Percentiles rank a stretch among this genome's conserved stretches.
phyloP scores from a whole-genome alignment of 2,888 invertebrate species.

The Caenorhabditis zanzibari region DNA sequence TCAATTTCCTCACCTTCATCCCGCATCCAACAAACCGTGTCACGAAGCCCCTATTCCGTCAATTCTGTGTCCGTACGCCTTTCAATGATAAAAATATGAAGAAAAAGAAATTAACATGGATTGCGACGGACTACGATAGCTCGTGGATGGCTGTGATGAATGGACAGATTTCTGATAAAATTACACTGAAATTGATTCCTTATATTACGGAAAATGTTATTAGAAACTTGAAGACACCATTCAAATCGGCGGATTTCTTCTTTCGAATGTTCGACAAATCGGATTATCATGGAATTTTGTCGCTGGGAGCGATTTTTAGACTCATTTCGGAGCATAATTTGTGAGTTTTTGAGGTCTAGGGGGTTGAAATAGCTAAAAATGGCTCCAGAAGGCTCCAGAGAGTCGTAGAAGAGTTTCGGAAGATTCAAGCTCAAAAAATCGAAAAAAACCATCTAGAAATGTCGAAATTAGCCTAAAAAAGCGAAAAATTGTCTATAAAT shows the following conservation, averaged over 20 bases:
- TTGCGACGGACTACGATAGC: constrained; percentile 48
- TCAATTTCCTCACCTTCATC: constrained; percentile 59
- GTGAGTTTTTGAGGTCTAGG: constrained; percentile 84
- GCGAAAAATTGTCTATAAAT: too few relatives aligned
- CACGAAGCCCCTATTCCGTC: constrained; percentile 52
- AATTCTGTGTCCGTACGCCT: constrained; percentile 54
- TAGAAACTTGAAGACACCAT: constrained; percentile 65
- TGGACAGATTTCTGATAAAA: constrained; percentile 40
- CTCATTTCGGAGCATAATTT: constrained; percentile 94
- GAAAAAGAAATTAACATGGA: constrained; percentile 44
- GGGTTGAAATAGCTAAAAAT: neutral
- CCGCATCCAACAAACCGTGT: constrained; percentile 61
- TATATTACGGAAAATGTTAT: constrained; percentile 72
- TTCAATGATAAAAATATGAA: constrained; percentile 38
- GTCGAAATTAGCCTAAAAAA: too few relatives aligned
- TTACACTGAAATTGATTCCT: constrained; percentile 68
- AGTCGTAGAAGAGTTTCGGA: too few relatives aligned
- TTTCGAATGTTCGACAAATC: constrained; percentile 87
- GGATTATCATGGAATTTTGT: constrained; percentile 88
- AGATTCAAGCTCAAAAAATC: neutral
- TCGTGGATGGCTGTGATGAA: constrained; percentile 66
- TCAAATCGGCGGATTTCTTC: constrained; percentile 75
- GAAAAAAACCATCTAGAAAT: neutral
- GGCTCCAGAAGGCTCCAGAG: too few relatives aligned
- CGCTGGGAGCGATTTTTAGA: constrained; percentile 93